These are phyloP conservation scores for Talpa occidentalis DNA, from an alignment of 2,113 vertebrate genomes.

Conservation along the genomic window DNA sequence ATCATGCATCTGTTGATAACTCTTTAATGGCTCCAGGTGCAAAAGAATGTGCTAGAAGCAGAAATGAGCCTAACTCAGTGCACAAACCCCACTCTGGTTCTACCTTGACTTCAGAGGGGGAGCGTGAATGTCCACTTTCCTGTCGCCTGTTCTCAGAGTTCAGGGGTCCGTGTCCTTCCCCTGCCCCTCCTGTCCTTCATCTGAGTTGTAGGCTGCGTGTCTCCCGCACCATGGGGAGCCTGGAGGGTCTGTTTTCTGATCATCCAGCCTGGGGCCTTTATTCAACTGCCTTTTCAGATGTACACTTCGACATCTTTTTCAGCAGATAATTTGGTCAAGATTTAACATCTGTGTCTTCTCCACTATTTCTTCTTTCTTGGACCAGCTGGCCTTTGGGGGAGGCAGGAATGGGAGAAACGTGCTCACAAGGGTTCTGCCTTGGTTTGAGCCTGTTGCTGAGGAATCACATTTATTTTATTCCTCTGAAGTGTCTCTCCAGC, in stretches of 20 bases:
- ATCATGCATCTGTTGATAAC: not conserved
- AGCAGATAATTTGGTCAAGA: slow-evolving; percentile 60
- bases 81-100: not conserved
- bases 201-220: not conserved
- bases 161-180: not conserved
- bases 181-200: not conserved
- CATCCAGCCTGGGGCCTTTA: slow-evolving; percentile 50
- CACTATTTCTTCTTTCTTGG: slow-evolving; percentile 66
- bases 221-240: not conserved
- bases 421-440: slow-evolving; percentile 76
- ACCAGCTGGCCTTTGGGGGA: slow-evolving; percentile 54
- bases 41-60: not conserved
- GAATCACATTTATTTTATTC: slow-evolving; percentile 72
- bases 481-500: slow-evolving; percentile 80
- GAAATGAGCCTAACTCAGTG: not conserved
- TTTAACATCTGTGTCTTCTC: slow-evolving; percentile 75
- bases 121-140: not conserved
- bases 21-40: not conserved
- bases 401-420: not conserved
- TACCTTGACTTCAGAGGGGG: not conserved
- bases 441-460: slow-evolving; percentile 73
- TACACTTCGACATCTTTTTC: slow-evolving; percentile 39
- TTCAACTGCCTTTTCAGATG: slow-evolving; percentile 66
- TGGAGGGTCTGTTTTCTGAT: not conserved
- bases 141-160: not conserved